Evolutionary conservation across 2,888 invertebrate species (phyloP), one percentile per base, ranked within the genome.

Genomic region (Adelphocoris suturalis): DNA sequence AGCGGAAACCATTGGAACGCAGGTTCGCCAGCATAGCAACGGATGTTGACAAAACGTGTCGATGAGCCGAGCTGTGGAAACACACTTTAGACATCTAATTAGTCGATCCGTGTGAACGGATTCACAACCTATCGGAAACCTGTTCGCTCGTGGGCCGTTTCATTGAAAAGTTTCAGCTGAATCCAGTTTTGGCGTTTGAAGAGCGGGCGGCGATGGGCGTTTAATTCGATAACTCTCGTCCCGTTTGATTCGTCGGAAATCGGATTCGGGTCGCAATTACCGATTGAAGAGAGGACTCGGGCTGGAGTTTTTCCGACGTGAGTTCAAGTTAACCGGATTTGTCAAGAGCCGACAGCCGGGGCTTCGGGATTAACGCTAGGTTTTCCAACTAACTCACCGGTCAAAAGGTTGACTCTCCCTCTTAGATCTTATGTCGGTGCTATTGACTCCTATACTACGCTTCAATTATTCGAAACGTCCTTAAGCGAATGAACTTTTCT

Each of bases 201-300:
- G 68, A 68, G 68, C 9, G 23, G 23, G 68, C 9, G 68, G 23
- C 23, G 23, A 68, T 68, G 68, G 23, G 68, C 68, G 68, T 68
- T 68, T 68, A 68, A 68, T 68, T 68, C 27, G 19, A 68, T 68
- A n/a, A 19, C 68, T 19, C 68, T 68, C 23, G 23, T 19, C 68
- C 68, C 23, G 68, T 68, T 68, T 68, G 68, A 68, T 68, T 68
- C 23, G 68, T 68, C 68, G 23, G 23, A 19, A 23, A 19, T 23
- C 27, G 68, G 68, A 68, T 68, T 68, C 68, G 23, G 68, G 68
- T 68, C 23, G 68, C 68, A 68, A 68, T 68, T 68, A 68, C 68
- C 68, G 68, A 23, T 27, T 23, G 68, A 23, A 68, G 68, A 68
- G 68, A 68, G 57, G 68, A 68, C 23, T 68, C 68, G 19, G 9